Conservation (phyloP, 2,888 invertebrate genomes). For the Podabrus alpinus region DNA sequence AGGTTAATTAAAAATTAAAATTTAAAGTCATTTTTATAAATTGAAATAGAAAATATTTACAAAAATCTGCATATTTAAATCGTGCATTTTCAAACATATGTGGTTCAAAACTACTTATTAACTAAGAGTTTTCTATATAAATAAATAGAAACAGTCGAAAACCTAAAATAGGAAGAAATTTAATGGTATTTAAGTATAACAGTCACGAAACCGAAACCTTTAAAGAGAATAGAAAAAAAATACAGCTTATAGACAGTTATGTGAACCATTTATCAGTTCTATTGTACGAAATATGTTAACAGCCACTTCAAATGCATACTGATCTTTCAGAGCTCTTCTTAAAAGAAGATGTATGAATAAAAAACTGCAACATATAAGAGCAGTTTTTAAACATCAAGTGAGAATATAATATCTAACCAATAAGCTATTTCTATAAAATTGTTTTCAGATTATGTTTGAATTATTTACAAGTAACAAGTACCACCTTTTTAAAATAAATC, state of each 20-base stretch:
- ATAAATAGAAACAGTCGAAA: neutral
- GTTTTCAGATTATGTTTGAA: neutral
- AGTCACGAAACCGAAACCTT: conserved; percentile 29
- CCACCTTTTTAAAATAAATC: neutral
- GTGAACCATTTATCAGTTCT: conserved; percentile 28
- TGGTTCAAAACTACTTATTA: too few relatives aligned
- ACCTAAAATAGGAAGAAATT: conserved; percentile 13
- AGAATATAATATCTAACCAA: neutral
- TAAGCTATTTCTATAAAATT: neutral
- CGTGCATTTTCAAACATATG: too few relatives aligned
- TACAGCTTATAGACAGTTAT: conserved; percentile 31
- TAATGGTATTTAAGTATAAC: conserved; percentile 26
- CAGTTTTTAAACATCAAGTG: neutral
- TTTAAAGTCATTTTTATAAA: too few relatives aligned
- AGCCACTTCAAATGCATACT: conserved; percentile 28
- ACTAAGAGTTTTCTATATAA: neutral
- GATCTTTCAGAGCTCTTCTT: conserved; percentile 18
- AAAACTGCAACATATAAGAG: neutral
- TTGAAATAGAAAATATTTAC: too few relatives aligned
- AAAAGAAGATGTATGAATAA: neutral
- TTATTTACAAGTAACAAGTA: neutral
- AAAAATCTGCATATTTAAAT: too few relatives aligned
- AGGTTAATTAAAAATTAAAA: too few relatives aligned
- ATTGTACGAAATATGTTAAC: conserved; percentile 31
- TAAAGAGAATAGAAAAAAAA: conserved; percentile 22